Conservation (phyloP, 2,113 vertebrate species). For the Hyperoodon ampullatus region DNA sequence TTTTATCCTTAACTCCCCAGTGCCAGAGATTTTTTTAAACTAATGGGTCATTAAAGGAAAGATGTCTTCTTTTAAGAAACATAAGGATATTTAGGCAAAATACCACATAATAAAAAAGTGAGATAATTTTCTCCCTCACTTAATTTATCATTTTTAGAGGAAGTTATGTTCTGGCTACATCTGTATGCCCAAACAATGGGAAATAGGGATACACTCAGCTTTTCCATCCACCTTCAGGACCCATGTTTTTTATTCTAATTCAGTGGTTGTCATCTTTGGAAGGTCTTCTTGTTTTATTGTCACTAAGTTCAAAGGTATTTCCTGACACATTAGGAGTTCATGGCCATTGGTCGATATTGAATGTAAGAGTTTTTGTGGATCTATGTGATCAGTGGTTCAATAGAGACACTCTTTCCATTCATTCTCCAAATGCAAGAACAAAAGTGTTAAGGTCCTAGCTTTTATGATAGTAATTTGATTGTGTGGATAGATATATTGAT, state of each 20-base stretch:
- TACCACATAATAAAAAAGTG: slow-evolving; percentile 42
- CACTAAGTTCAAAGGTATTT: background rate
- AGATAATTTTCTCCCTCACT: slow-evolving; percentile 48
- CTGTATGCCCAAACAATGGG: background rate
- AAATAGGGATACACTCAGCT: background rate
- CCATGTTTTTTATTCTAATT: background rate
- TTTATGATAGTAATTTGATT: background rate
- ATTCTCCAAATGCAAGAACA: background rate
- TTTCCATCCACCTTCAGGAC: background rate
- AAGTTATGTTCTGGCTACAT: background rate
- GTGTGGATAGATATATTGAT: background rate
- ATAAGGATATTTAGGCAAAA: slow-evolving; percentile 54
- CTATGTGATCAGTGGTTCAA: background rate
- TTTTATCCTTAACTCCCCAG: slow-evolving; percentile 77
- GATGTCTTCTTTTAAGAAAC: slow-evolving; percentile 67
- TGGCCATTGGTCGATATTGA: background rate
- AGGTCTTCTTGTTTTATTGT: background rate
- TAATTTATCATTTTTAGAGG: background rate
- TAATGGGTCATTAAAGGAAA: slow-evolving; percentile 63
- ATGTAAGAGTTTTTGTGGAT: background rate
- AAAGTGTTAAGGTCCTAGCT: background rate
- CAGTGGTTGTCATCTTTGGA: background rate
- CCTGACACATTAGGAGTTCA: background rate
- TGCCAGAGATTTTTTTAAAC: slow-evolving; percentile 58
- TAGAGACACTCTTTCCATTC: background rate